These are phyloP conservation scores for Cryptotermes secundus DNA, from an alignment of 1,140 invertebrate genomes.

Conservation along the genomic window DNA sequence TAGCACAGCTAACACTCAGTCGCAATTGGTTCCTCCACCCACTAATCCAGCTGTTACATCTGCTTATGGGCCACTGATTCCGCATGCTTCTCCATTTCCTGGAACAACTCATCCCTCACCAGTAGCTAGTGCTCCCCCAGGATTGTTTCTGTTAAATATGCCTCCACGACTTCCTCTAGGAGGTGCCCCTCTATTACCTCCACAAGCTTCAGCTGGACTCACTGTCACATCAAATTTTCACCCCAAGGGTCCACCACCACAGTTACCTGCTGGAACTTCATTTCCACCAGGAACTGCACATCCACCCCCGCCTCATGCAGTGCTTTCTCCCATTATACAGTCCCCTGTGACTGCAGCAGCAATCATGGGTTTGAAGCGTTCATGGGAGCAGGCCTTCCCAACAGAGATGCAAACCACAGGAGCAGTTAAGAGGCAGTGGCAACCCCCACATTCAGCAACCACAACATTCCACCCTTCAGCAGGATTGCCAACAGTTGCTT, in stretches of 20 bases:
- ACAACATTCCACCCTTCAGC: constrained; percentile 20
- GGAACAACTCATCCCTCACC: constrained; percentile 44
- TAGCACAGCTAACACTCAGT: constrained; percentile 42
- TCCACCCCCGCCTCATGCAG: constrained; percentile 47
- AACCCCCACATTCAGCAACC: constrained; percentile 37
- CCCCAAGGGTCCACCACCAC: constrained; percentile 47
- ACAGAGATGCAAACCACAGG: constrained; percentile 41
- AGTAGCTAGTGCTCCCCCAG: constrained; percentile 44
- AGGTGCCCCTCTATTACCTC: constrained; percentile 44
- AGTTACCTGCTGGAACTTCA: background rate
- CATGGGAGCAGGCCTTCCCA: constrained; percentile 48
- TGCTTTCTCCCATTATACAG: constrained; percentile 50
- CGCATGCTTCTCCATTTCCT: background rate
- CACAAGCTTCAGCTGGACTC: constrained; percentile 40
- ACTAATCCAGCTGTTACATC: constrained; percentile 34
- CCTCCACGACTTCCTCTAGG: constrained; percentile 44
- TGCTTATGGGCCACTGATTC: constrained; percentile 12
- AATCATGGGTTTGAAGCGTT: constrained; percentile 49
- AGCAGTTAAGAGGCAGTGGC: constrained; percentile 43
- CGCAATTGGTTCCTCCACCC: constrained; percentile 41
- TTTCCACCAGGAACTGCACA: constrained; percentile 42
- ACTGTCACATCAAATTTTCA: constrained; percentile 39
- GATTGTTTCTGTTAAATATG: constrained; percentile 45
- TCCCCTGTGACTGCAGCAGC: constrained; percentile 43
- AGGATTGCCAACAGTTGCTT: constrained; percentile 22